Evolutionary conservation across 2,113 vertebrate species (phyloP).

Genomic region (Dipodomys merriami): DNA sequence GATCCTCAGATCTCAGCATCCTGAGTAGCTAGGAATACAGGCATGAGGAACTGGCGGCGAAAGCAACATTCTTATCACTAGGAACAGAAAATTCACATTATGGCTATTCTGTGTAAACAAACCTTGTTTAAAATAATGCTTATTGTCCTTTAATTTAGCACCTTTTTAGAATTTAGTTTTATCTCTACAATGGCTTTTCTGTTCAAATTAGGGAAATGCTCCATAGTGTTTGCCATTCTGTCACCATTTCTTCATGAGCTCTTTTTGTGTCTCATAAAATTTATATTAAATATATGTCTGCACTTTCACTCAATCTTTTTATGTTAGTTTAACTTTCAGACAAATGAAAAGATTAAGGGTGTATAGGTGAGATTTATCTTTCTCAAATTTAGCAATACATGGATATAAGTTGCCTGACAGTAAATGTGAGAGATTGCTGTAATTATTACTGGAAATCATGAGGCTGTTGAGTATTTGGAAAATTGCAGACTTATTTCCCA

Average conservation of each 20-base stretch:
- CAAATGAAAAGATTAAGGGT: background rate
- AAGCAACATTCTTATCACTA: background rate
- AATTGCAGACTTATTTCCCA: constrained; percentile 8
- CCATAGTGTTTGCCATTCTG: background rate
- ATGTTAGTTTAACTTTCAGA: background rate
- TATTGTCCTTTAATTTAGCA: background rate
- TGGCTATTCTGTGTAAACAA: background rate
- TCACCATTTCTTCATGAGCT: too few species aligned
- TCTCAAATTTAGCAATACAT: background rate
- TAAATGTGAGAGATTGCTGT: background rate
- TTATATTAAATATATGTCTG: background rate
- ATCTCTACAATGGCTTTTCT: background rate
- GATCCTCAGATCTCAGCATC: too few species aligned
- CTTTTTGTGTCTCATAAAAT: background rate
- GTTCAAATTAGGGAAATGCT: background rate
- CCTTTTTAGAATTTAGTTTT: background rate
- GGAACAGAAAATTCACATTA: too few species aligned
- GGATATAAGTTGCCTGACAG: background rate
- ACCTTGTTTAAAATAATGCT: background rate
- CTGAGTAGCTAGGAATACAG: too few species aligned
- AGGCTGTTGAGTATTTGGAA: background rate
- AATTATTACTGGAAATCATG: background rate
- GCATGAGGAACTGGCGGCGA: background rate
- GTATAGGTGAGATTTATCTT: background rate
- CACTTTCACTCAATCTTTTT: background rate